Conservation (phyloP, 2,113 vertebrate species). For the Opisthocomus hoazin region DNA sequence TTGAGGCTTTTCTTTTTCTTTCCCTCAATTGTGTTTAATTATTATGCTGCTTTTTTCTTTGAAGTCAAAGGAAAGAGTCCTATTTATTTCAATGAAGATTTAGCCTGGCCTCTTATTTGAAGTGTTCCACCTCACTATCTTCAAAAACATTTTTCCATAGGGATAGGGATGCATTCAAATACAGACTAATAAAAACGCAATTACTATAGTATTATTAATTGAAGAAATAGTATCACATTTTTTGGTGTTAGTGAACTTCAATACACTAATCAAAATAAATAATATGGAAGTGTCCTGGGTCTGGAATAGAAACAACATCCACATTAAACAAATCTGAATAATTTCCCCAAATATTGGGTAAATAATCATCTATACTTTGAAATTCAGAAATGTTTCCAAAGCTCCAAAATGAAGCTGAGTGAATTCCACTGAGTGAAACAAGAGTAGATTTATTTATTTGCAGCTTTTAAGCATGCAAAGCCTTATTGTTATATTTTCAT, state of each 20-base stretch:
- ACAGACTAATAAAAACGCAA: not conserved
- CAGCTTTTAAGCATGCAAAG: not conserved
- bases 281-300: not conserved
- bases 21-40: not conserved
- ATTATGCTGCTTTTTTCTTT: not conserved
- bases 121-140: not conserved
- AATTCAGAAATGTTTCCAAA: not conserved
- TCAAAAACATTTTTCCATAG: not conserved
- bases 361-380: not conserved
- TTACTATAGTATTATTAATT: not conserved
- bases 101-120: not conserved
- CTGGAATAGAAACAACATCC: not conserved
- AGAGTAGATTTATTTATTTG: not conserved
- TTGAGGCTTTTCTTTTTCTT: not conserved
- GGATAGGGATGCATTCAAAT: not conserved
- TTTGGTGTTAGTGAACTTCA: not conserved
- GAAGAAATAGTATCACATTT: not conserved
- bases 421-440: not conserved
- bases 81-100: not conserved
- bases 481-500: not conserved
- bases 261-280: not conserved
- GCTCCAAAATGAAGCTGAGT: not conserved
- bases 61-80: not conserved
- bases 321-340: not conserved
- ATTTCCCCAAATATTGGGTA: not conserved